Conservation (phyloP, 1,140 invertebrate species). For the Drosophila fuyamai region DNA sequence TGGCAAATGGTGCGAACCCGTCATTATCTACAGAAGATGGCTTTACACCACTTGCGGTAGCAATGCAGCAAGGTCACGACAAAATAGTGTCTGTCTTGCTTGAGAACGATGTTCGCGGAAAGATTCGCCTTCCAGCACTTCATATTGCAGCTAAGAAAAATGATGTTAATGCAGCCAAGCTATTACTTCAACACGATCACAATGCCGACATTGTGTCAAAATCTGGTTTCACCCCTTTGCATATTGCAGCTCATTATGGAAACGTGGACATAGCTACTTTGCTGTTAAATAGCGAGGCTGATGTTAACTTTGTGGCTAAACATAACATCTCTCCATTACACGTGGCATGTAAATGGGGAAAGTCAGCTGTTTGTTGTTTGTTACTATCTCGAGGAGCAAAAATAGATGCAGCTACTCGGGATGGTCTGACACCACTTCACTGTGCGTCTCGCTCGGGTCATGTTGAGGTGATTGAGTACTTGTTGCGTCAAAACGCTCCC, state of each 20-base stretch:
- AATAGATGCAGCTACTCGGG: slow-evolving; percentile 97
- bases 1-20: slow-evolving; percentile 97
- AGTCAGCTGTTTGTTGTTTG: slow-evolving; percentile 90
- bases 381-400: slow-evolving; percentile 94
- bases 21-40: slow-evolving; percentile 98
- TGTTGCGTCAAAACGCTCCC: slow-evolving; percentile 96
- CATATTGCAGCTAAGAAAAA: slow-evolving; percentile 99
- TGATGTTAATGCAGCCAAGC: slow-evolving; percentile 96
- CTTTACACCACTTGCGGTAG: slow-evolving; percentile 98
- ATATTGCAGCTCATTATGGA: slow-evolving; percentile 99
- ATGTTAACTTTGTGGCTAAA: slow-evolving; percentile 98
- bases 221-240: slow-evolving; percentile 98
- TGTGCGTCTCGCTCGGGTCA: slow-evolving; percentile 98
- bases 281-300: slow-evolving; percentile 95
- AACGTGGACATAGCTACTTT: slow-evolving; percentile 97
- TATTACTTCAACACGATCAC: slow-evolving; percentile 97
- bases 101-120: slow-evolving; percentile 97
- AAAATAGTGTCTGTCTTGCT: slow-evolving; percentile 98
- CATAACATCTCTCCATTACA: slow-evolving; percentile 96
- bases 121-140: slow-evolving; percentile 94
- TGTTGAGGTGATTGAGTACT: slow-evolving; percentile 96
- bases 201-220: slow-evolving; percentile 98
- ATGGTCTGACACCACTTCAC: slow-evolving; percentile 96
- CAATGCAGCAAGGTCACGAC: slow-evolving; percentile 99
- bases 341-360: slow-evolving; percentile 88